phyloP scores from a whole-genome alignment of 37 sponge, comb jelly and placozoan species.

The Halichondria panicea region DNA sequence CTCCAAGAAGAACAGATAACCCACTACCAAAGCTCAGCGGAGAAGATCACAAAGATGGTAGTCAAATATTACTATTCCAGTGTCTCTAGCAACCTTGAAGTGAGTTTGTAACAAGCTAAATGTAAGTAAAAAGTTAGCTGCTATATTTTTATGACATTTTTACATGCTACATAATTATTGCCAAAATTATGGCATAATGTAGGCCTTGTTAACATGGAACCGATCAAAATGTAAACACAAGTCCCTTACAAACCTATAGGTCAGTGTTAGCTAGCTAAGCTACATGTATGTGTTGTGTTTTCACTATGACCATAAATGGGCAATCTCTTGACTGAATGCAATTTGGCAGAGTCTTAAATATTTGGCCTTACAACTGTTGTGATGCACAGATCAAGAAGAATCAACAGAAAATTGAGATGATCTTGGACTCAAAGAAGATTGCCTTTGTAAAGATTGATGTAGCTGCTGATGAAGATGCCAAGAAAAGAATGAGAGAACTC shows the following conservation, averaged over 20 bases:
- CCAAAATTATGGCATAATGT: too few relatives aligned
- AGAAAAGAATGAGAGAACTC: slow-evolving; percentile 77
- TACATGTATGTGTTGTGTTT: too few relatives aligned
- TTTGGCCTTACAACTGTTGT: too few relatives aligned
- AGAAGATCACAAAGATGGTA: slow-evolving; percentile 2
- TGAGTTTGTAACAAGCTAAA: slow-evolving; percentile 8
- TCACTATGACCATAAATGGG: too few relatives aligned
- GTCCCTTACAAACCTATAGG: too few relatives aligned
- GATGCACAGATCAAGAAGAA: slow-evolving; percentile 81
- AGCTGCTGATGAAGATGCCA: slow-evolving; percentile 67
- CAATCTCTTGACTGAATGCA: too few relatives aligned
- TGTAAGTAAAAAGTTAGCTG: background rate
- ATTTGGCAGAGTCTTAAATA: too few relatives aligned
- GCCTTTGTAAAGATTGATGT: slow-evolving; percentile 65
- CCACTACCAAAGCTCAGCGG: too few relatives aligned
- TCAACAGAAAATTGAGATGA: slow-evolving; percentile 85
- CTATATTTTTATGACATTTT: background rate
- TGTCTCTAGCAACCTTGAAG: slow-evolving; percentile 82
- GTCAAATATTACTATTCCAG: slow-evolving; percentile 34
- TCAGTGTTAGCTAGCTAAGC: too few relatives aligned
- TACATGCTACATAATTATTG: background rate
- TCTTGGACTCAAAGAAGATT: slow-evolving; percentile 74
- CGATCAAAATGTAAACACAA: too few relatives aligned
- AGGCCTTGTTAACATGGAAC: too few relatives aligned
- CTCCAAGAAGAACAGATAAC: too few relatives aligned